A percentile compares a stretch with the other conserved stretches of the same genome.
Evolutionary conservation across 2,113 vertebrate species (phyloP).

Genomic region (Dicentrarchus labrax): DNA sequence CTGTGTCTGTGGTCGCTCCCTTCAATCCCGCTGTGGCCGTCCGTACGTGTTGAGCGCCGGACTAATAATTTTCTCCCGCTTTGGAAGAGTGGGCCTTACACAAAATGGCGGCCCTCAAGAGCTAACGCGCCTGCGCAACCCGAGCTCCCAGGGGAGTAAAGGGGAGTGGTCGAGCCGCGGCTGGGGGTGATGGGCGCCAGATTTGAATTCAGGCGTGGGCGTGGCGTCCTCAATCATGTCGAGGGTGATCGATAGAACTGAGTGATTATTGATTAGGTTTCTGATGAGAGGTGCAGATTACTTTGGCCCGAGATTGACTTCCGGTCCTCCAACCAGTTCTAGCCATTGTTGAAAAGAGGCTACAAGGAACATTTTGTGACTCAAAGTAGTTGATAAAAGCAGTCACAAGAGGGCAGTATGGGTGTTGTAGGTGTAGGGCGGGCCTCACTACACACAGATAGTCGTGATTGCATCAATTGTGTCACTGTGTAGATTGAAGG

Average conservation of each 20-base stretch:
- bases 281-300: background rate
- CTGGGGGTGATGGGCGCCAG: conserved; percentile 67
- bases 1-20: conserved; percentile 35
- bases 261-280: background rate
- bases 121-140: conserved; percentile 85
- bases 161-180: conserved; percentile 50
- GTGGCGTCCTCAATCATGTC: conserved; percentile 26
- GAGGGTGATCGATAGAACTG: background rate
- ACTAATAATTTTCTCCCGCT: conserved; percentile 87
- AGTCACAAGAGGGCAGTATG: conserved; percentile 62
- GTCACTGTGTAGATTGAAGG: background rate
- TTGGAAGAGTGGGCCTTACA: conserved; percentile 87
- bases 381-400: conserved; percentile 5
- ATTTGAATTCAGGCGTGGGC: conserved; percentile 77
- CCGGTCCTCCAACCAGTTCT: accelerated
- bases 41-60: conserved; percentile 62
- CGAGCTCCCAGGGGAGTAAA: background rate
- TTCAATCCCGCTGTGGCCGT: conserved; percentile 43
- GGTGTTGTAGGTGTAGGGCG: background rate
- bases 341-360: background rate
- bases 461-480: conserved; percentile 10
- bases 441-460: background rate
- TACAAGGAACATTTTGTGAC: background rate
- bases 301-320: background rate
- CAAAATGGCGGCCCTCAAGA: conserved; percentile 91